Base-by-base conservation (phyloP, 2,113 vertebrate species). In the Neolamprologus caudopunctatus region DNA sequence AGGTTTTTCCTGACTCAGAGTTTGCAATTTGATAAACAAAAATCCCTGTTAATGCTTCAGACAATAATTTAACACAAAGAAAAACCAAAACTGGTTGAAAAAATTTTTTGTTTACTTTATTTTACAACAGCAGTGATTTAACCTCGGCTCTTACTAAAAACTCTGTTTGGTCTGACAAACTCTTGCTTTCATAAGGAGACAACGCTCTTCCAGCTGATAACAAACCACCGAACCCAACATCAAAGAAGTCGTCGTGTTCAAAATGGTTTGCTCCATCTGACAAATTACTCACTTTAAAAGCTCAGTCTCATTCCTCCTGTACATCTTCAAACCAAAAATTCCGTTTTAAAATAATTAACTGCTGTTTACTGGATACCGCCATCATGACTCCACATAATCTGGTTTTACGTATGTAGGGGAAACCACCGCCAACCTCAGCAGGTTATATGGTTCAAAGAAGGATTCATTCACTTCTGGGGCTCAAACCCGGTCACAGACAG, bases 31-130 rank as follows among this genome's bases (percentile, higher is more conserved):
- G 68, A 47, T 47, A 11, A 26, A 75, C 9, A 75, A 28, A 75
- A 47, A 31, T 45, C 21, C n/a, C 16, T 7, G 16, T 19, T 19
- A 19, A 31, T 50, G 24, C 40, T 28, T 78, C 16, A 31, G 24
- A 66, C 10, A 37, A 66, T n/a, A 66, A 37, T 37, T 37, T 66
- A 13, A 28, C 14, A 45, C 6, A 47, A 73, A 73, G 8, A 73
- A 45, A 45, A 73, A 73, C 2, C 21, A 75, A 75, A 78, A 28
- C 8, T 75, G 42, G 40, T 19, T 31, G 24, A 50, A 50, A 47
- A 12, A 0, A 0, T 0, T 42, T 73, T 73, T 45, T 45, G 8
- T 24, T 26, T 16, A 17, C 6, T 71, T 42, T 71, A 71, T 42
- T 71, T 42, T 42, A 45, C 13, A 73, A 75, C 9, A 45, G 42